Percentiles rank a stretch among this genome's conserved stretches.
phyloP scores from a whole-genome alignment of 2,797 vertebrate species.

The Chelidonichthys spinosus region DNA sequence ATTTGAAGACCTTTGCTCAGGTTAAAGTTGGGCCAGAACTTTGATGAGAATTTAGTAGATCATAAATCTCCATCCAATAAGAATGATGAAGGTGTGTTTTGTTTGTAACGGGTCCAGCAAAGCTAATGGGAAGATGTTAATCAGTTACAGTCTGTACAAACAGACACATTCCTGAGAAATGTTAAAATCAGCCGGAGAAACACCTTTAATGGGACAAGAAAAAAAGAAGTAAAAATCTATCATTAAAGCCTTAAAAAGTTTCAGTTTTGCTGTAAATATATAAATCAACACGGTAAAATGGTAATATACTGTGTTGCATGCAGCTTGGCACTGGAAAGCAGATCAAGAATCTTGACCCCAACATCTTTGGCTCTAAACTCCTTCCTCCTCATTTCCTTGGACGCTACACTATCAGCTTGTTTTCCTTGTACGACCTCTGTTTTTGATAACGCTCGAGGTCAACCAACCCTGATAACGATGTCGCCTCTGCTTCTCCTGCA shows the following conservation, averaged over 20 bases:
- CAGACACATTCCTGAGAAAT: no score
- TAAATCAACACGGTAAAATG: background rate
- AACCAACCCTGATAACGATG: background rate
- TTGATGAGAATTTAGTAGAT: no score
- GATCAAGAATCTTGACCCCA: conserved; percentile 7
- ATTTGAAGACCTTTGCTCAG: no score
- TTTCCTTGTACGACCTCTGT: background rate
- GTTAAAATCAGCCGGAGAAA: no score
- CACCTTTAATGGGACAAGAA: background rate
- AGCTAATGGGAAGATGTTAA: no score
- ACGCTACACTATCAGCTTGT: background rate
- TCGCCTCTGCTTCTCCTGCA: conserved; percentile 24
- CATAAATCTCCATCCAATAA: no score
- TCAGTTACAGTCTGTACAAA: no score
- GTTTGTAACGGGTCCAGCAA: no score
- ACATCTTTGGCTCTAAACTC: background rate
- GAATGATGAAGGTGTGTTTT: no score
- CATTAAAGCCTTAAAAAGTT: no score
- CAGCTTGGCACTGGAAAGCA: background rate
- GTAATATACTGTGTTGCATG: background rate
- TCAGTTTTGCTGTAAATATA: background rate
- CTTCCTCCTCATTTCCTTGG: background rate
- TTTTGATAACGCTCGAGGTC: background rate
- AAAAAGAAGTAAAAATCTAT: no score
- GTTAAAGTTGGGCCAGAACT: no score